Evolutionary conservation across 64 coral and sea anemone species (phyloP).

Genomic region (Astreopora myriophthalma): DNA sequence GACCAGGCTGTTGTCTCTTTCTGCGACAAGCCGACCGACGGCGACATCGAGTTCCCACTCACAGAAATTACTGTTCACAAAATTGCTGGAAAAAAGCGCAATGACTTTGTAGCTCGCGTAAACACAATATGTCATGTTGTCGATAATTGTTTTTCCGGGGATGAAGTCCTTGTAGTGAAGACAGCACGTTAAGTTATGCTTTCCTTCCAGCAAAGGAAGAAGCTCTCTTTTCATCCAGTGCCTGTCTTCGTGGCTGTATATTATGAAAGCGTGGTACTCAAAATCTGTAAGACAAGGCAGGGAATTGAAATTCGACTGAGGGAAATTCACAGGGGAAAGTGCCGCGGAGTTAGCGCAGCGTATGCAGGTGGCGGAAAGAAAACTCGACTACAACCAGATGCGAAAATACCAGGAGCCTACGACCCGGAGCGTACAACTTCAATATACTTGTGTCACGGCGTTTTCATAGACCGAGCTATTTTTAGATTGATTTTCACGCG

Average conservation of each 20-base stretch:
- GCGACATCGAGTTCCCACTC: constrained; percentile 34
- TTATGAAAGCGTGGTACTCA: constrained; percentile 42
- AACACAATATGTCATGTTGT: constrained; percentile 54
- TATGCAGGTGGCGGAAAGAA: no score
- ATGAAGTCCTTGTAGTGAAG: constrained; percentile 65
- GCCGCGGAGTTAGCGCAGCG: no score
- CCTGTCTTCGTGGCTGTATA: constrained; percentile 1
- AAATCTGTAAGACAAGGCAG: neutral
- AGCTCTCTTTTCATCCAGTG: constrained; percentile 12
- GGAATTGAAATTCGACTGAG: no score
- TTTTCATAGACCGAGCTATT: no score
- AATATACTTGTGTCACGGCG: no score
- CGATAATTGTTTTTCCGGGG: constrained; percentile 2
- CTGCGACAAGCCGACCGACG: neutral
- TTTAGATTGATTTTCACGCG: no score
- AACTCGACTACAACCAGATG: no score
- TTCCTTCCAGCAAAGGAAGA: neutral
- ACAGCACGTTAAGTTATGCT: constrained; percentile 30
- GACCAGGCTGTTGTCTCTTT: constrained; percentile 1
- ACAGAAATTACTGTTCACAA: constrained; percentile 37
- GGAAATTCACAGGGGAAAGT: no score
- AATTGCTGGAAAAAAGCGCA: constrained; percentile 54
- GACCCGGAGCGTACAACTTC: no score
- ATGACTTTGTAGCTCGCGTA: constrained; percentile 61
- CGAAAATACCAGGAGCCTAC: no score